Percentiles rank a stretch among this genome's conserved stretches.
These are phyloP conservation scores for Nyctereutes procyonoides DNA, from an alignment of 2,113 vertebrate species.

Conservation along the genomic window DNA sequence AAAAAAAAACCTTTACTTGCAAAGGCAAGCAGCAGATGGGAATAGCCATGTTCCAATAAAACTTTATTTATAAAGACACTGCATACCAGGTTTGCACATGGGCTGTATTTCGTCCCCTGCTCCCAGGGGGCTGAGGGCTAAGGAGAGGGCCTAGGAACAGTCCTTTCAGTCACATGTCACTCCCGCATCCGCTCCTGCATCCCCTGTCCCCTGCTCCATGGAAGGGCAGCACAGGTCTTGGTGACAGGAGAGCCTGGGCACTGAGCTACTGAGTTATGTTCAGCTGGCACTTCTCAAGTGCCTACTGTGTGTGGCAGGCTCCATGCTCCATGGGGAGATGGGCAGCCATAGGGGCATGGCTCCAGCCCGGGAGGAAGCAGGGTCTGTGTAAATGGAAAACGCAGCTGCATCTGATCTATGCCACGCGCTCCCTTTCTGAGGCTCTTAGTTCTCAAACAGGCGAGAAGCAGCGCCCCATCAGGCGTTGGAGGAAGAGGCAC, in stretches of 20 bases:
- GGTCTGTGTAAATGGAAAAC: not conserved
- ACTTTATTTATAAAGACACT: not conserved
- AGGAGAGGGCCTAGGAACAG: not conserved
- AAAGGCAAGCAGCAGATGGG: not conserved
- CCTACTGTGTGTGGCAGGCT: fast-evolving
- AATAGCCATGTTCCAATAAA: not conserved
- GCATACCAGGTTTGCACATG: not conserved
- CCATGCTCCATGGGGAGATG: not conserved
- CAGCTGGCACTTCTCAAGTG: not conserved
- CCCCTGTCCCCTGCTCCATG: too few relatives aligned
- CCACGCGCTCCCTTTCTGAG: not conserved
- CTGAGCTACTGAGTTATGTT: not conserved
- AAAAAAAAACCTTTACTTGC: not conserved
- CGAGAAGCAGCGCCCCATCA: not conserved
- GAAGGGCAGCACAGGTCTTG: not conserved
- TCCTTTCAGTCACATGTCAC: too few relatives aligned
- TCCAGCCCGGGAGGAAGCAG: not conserved
- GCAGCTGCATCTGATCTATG: not conserved
- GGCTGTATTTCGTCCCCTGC: not conserved
- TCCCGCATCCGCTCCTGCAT: too few relatives aligned
- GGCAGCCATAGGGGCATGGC: too few relatives aligned
- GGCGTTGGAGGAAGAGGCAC: not conserved
- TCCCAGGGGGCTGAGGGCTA: not conserved
- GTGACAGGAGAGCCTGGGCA: not conserved
- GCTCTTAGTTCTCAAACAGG: not conserved